phyloP scores from a whole-genome alignment of 2,113 vertebrate species.

The Hippolais icterina region DNA sequence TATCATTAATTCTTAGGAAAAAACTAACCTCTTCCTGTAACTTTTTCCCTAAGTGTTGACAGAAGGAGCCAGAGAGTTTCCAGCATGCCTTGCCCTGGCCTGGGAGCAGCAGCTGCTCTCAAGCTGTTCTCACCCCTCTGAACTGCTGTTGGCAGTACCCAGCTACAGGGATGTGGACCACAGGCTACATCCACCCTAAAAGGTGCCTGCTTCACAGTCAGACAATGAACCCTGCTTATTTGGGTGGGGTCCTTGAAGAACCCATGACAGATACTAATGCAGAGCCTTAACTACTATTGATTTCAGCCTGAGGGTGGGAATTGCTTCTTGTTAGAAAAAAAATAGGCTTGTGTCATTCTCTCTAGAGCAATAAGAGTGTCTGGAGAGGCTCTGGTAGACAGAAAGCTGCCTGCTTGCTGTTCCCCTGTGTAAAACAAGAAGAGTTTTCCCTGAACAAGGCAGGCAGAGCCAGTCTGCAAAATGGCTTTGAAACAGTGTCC shows the following conservation, averaged over 20 bases:
- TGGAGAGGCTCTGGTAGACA: neutral
- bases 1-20: neutral
- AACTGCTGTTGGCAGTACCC: neutral
- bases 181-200: neutral
- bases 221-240: fast-evolving
- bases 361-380: neutral
- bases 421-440: neutral
- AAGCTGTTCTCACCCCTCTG: neutral
- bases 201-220: neutral
- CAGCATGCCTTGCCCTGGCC: neutral
- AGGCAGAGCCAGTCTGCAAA: neutral
- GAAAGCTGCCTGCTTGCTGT: neutral
- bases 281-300: neutral
- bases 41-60: neutral
- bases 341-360: neutral
- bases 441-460: neutral
- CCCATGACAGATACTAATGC: neutral
- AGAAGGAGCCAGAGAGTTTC: constrained; percentile 11
- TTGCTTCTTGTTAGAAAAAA: neutral
- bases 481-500: neutral
- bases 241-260: neutral
- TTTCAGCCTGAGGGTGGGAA: neutral
- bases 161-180: neutral
- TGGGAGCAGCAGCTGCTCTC: neutral
- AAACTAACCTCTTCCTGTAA: neutral